Evolutionary conservation across 2,797 vertebrate genomes (phyloP), one percentile per base, ranked within the genome.

Genomic region (Epinephelus awoara): DNA sequence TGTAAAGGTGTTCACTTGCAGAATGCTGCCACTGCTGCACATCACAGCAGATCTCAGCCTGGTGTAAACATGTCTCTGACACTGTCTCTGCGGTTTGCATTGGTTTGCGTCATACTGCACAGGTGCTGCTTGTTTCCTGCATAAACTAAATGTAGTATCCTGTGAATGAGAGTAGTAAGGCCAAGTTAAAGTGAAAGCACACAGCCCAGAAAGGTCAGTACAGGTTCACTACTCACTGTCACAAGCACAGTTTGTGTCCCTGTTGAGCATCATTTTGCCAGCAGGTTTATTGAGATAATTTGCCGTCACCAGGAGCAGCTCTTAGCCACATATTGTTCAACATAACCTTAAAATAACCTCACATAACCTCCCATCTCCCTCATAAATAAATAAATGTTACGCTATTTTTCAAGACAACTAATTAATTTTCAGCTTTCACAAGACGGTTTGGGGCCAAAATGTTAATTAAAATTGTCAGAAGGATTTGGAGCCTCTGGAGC

Each of bases 391-490:
- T 34, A 25, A 4, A 46, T 38, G 11, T 17, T 14, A 25, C 4
- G 23, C 6, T 6, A 17, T 52, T 58, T 34, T 72, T 29, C 17
- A 59, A 54, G 25, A 25, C 11, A 38, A 17, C 17, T 12, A 1
- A 10, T 55, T 54, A 10, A 15, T 13, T 61, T 61, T 27, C 44
- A 44, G 23, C 44, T 56, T 63, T 74, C 51, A 56, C 29, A 46
- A 44, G 9, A 67, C 1, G 5, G 25, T 49, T 57, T 72, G 51
- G 64, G 40, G 65, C 52, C 56, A 68, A 51, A 67, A 64, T 67
- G 38, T 69, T 72, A 19, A 72, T 72, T 72, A 23, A 51, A 67
- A 56, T 11, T 57, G 34, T 52, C 5, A 27, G 46, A 66, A 49
- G 19, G 56, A 71, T 71, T 59, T 71, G 18, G 46, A 67, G 61